Conservation (phyloP, 2,797 vertebrate species). For the Pangasius mekongensis region DNA sequence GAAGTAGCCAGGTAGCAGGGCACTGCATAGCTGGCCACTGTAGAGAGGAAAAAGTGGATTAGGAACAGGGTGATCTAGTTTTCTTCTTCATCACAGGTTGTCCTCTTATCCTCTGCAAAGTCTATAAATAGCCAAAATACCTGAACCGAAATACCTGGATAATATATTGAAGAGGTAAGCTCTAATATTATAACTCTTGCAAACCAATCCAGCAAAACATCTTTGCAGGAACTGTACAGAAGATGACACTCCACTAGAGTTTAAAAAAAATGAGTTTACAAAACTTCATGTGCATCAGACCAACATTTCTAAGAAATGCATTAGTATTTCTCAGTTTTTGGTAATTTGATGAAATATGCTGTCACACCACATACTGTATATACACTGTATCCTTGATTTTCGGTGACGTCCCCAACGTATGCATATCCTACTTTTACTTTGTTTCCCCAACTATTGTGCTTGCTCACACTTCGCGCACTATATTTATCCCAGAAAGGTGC, state of each 20-base stretch:
- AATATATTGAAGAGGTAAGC: slow-evolving; percentile 32
- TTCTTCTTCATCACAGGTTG: slow-evolving; percentile 72
- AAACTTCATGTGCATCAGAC: background rate
- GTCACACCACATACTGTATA: background rate
- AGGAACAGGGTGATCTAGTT: slow-evolving; percentile 79
- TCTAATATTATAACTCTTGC: background rate
- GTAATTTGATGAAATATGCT: background rate
- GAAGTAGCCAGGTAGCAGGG: slow-evolving; percentile 32
- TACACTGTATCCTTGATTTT: slow-evolving; percentile 13
- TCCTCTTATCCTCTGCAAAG: slow-evolving; percentile 57
- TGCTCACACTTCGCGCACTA: slow-evolving; percentile 45
- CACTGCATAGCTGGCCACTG: slow-evolving; percentile 53
- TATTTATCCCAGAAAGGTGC: slow-evolving; percentile 54
- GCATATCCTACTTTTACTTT: slow-evolving; percentile 52
- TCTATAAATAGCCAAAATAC: slow-evolving; percentile 65
- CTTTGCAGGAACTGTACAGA: background rate
- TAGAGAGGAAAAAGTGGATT: slow-evolving; percentile 64
- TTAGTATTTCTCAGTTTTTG: background rate
- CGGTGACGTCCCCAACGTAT: slow-evolving; percentile 17
- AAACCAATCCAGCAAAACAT: background rate
- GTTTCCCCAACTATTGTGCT: slow-evolving; percentile 45
- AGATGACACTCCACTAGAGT: background rate
- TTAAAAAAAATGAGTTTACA: background rate
- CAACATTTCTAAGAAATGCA: background rate
- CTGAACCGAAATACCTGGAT: slow-evolving; percentile 29